Percentiles rank a stretch among this genome's conserved stretches.
Evolutionary conservation across 2,113 vertebrate genomes (phyloP).

Genomic region (Hypanus sabinus): DNA sequence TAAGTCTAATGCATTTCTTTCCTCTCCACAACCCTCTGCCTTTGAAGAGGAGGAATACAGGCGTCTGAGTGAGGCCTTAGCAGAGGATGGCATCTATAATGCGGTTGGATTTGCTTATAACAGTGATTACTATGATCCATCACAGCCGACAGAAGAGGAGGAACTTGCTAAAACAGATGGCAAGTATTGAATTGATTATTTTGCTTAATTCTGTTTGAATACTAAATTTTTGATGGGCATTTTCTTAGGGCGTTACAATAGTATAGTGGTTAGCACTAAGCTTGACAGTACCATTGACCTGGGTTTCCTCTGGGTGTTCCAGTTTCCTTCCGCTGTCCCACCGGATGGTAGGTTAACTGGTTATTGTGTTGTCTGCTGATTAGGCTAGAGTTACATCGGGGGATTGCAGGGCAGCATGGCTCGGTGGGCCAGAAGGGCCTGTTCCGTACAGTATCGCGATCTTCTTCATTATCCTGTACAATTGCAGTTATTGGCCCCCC

Average conservation of each 20-base stretch:
- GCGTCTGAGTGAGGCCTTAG: conserved; percentile 86
- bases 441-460: too few relatives aligned
- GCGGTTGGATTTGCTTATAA: conserved; percentile 88
- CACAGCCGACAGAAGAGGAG: conserved; percentile 92
- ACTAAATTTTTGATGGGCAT: neutral
- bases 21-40: neutral
- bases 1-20: neutral
- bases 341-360: too few relatives aligned
- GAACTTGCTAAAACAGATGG: conserved; percentile 73
- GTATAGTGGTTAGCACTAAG: too few relatives aligned
- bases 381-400: too few relatives aligned
- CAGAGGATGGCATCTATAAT: conserved; percentile 85
- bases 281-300: too few relatives aligned
- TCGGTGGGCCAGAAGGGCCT: too few relatives aligned
- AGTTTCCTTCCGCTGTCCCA: too few relatives aligned
- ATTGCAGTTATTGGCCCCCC: neutral
- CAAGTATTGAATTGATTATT: conserved; percentile 46
- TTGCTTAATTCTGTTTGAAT: neutral
- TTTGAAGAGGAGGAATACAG: conserved; percentile 97
- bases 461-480: neutral
- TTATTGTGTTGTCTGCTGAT: too few relatives aligned
- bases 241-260: too few relatives aligned
- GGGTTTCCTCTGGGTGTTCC: too few relatives aligned
- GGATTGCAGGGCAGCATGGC: too few relatives aligned
- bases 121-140: conserved; percentile 95